Conservation (phyloP, 2,888 invertebrate genomes). For the Drosophila differens region DNA sequence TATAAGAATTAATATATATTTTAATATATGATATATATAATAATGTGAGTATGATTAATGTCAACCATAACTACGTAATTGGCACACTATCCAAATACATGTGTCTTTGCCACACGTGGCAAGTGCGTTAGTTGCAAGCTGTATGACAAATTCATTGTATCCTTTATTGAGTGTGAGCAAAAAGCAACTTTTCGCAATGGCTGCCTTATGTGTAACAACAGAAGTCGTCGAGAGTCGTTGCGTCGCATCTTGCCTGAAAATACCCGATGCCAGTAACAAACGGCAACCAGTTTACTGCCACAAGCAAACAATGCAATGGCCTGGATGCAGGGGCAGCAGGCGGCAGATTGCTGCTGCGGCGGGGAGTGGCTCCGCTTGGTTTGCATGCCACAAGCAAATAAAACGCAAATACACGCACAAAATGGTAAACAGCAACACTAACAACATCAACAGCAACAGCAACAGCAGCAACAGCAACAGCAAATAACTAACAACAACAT, state of each 20-base stretch:
- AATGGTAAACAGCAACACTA: slow-evolving; percentile 61
- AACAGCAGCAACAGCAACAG: slow-evolving; percentile 18
- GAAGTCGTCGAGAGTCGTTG: slow-evolving; percentile 70
- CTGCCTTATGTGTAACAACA: slow-evolving; percentile 80
- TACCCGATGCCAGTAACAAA: slow-evolving; percentile 30
- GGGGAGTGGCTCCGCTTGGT: slow-evolving; percentile 42
- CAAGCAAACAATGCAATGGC: slow-evolving; percentile 15
- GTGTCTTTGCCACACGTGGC: background rate
- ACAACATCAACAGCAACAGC: slow-evolving; percentile 29
- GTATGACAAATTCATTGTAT: background rate
- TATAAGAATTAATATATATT: background rate
- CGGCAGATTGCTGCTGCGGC: slow-evolving; percentile 18
- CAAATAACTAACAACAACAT: slow-evolving; percentile 19
- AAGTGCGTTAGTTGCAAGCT: slow-evolving; percentile 3
- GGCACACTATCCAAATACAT: too few species aligned
- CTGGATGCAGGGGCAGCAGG: slow-evolving; percentile 7
- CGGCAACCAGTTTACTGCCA: slow-evolving; percentile 54
- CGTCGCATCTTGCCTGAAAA: slow-evolving; percentile 35
- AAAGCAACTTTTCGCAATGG: slow-evolving; percentile 33
- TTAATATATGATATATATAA: background rate
- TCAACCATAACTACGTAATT: too few species aligned
- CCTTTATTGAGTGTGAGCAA: background rate
- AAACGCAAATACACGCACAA: slow-evolving; percentile 65
- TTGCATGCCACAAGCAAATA: slow-evolving; percentile 71
- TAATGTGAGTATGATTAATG: background rate